These are phyloP conservation scores for Nymphalis polychloros DNA, from an alignment of 2,888 invertebrate genomes.

Conservation along the genomic window DNA sequence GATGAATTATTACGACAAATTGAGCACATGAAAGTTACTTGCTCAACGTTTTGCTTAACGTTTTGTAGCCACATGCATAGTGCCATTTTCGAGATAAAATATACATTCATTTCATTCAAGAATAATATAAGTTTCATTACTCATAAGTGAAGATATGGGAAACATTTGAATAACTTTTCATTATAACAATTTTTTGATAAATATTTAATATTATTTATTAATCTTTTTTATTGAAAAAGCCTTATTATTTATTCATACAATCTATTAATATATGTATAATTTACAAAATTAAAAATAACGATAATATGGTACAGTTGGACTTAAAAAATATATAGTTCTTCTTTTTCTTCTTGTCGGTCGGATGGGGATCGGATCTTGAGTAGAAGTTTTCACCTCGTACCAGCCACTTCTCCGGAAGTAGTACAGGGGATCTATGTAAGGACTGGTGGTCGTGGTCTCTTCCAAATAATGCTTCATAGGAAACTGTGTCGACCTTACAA, in stretches of 20 bases:
- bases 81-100: too few relatives aligned
- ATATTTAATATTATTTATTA: too few relatives aligned
- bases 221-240: not conserved
- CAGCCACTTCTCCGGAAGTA: constrained; percentile 40
- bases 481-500: constrained; percentile 23
- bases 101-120: too few relatives aligned
- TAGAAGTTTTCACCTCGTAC: constrained; percentile 22
- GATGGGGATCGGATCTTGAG: constrained; percentile 27
- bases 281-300: constrained; percentile 53
- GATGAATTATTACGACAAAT: too few relatives aligned
- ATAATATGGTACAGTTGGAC: constrained; percentile 65
- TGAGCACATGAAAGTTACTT: too few relatives aligned
- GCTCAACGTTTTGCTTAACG: too few relatives aligned
- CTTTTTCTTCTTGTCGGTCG: constrained; percentile 45
- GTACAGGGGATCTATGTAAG: constrained; percentile 33
- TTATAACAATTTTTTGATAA: too few relatives aligned
- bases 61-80: too few relatives aligned
- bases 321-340: constrained; percentile 67
- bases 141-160: too few relatives aligned
- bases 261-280: not conserved
- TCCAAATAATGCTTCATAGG: constrained; percentile 9
- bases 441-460: constrained; percentile 17
- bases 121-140: too few relatives aligned
- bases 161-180: too few relatives aligned
- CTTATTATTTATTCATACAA: not conserved